These are phyloP conservation scores for Danionella dracula DNA, from an alignment of 2,797 vertebrate species.

Conservation along the genomic window DNA sequence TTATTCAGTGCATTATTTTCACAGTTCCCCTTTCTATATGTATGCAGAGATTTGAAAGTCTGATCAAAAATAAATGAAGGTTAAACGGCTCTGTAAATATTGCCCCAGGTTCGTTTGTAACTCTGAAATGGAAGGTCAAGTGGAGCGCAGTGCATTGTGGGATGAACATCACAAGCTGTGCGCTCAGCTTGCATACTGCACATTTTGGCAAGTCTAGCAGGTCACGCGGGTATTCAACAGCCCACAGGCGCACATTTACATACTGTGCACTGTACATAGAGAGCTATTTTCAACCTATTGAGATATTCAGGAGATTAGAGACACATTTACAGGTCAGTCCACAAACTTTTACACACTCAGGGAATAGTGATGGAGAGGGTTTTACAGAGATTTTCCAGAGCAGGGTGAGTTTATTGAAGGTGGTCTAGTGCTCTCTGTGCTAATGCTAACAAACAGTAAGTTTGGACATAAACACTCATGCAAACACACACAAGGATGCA, in stretches of 20 bases:
- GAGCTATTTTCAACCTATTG: background rate
- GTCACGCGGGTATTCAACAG: background rate
- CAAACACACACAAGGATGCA: constrained; percentile 45
- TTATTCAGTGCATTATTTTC: too few relatives aligned
- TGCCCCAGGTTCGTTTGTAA: constrained; percentile 10
- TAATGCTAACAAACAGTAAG: constrained; percentile 14
- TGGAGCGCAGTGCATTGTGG: constrained; percentile 12
- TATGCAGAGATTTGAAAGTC: background rate
- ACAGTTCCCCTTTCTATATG: too few relatives aligned
- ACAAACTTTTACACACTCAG: background rate
- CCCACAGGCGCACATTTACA: constrained; percentile 2
- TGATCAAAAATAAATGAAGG: background rate
- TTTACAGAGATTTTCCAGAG: constrained; percentile 2
- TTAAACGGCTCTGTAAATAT: constrained; percentile 1
- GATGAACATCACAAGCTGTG: constrained; percentile 1
- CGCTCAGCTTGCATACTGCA: background rate
- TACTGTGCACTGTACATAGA: background rate
- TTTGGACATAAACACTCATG: constrained; percentile 8
- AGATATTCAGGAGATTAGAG: background rate
- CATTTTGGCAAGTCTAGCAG: constrained; percentile 15
- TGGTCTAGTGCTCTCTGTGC: constrained; percentile 9
- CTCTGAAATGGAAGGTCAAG: constrained; percentile 22
- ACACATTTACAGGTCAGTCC: background rate
- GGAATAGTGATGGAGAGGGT: background rate
- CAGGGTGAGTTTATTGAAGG: background rate